Evolutionary conservation across 2,113 vertebrate genomes (phyloP), one percentile per base, ranked within the genome.

Genomic region (Leucopsar rothschildi): DNA sequence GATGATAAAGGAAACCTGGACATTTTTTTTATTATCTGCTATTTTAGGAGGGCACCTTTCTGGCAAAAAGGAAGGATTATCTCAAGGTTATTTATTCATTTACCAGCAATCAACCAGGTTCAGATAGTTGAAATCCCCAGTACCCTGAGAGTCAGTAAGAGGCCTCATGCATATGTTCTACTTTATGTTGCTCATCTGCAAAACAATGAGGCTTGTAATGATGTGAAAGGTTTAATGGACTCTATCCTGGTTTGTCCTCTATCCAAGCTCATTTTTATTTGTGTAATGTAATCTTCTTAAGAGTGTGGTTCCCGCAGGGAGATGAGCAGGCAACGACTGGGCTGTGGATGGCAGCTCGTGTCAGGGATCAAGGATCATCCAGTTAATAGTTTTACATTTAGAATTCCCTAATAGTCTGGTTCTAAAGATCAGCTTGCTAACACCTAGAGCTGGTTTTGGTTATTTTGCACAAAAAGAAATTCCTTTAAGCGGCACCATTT

Each of bases 141-240:
- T 96, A 95, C 93, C 96, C 92, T 96, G 95, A 96, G 94, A 96
- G 93, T 78, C 96, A 82, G 88, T 94, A 92, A 97, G 95, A 96
- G 92, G 88, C 90, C 92, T 97, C 88, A 47, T 71, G 90, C 93
- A 98, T 98, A 97, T 97, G 97, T 98, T 98, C 96, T 95, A 95
- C 97, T 98, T 97, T 97, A 96, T 98, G 97, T 97, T 97, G 50
- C 97, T 98, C 98, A 98, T 99, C 98, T 98, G 98, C 97, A 98
- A 98, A 98, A 99, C 98, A 99, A 98, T 98, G 96, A 98, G 96
- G 86, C 95, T 97, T 97, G 97, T 97, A 97, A 98, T 97, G 97
- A 98, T 97, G 97, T 95, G 96, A 96, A 97, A 98, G 98, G 98
- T 98, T 98, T 98, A 98, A 96, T 97, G 80, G 92, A 96, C 97